A percentile compares a stretch with the other conserved stretches of the same genome.
These are phyloP conservation scores for Acrobasis repandana DNA, from an alignment of 2,888 invertebrate species.

Conservation along the genomic window DNA sequence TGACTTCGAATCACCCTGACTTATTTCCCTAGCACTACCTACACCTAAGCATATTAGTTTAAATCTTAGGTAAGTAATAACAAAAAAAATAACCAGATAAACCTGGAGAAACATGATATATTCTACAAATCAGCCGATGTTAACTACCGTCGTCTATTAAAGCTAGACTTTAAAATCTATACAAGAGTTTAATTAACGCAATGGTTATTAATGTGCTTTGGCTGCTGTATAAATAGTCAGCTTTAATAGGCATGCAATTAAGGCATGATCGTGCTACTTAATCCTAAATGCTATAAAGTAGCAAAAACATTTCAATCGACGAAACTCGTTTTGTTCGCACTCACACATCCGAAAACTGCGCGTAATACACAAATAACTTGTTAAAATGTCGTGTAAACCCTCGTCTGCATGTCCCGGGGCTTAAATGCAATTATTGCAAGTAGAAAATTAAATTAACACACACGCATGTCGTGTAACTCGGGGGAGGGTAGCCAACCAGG, in stretches of 20 bases:
- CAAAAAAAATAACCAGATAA: no score
- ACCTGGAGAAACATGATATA: no score
- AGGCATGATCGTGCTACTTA: conserved; percentile 23
- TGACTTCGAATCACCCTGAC: no score
- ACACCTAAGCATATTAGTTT: no score
- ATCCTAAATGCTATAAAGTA: conserved; percentile 25
- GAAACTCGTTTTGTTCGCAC: conserved; percentile 31
- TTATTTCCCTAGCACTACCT: no score
- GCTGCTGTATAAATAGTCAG: conserved; percentile 2
- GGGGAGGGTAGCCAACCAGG: conserved; percentile 60
- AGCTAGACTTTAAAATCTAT: no score
- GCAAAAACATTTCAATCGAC: conserved; percentile 30
- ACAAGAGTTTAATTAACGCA: not conserved
- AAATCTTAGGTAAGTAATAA: no score
- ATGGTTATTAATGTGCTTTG: not conserved
- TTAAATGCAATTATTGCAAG: conserved; percentile 72
- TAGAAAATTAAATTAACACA: conserved; percentile 82
- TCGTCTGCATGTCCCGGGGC: conserved; percentile 54
- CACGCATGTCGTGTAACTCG: conserved; percentile 67
- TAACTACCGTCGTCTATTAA: no score
- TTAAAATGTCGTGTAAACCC: conserved; percentile 62
- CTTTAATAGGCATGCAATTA: conserved; percentile 15
- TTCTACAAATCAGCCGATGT: no score
- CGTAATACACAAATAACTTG: conserved; percentile 60
- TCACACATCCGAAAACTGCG: conserved; percentile 48